A percentile compares a stretch with the other conserved stretches of the same genome.
Conservation (phyloP, 2,888 invertebrate genomes). For the Hydrotaea diabolus region DNA sequence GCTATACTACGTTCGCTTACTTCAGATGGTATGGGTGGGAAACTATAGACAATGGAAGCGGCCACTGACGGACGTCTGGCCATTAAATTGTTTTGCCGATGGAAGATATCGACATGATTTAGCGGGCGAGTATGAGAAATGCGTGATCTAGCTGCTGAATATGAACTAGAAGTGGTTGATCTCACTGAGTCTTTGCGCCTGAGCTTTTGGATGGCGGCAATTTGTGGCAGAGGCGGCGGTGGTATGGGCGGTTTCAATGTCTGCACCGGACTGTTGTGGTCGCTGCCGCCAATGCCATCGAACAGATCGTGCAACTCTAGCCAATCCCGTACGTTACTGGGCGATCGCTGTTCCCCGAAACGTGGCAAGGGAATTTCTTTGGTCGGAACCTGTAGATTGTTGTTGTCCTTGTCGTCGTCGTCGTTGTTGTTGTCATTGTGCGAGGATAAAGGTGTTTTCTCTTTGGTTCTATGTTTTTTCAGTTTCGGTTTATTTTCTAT, state of each 20-base stretch:
- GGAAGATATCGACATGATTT: conserved; percentile 75
- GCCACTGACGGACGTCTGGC: conserved; percentile 77
- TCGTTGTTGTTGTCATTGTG: conserved; percentile 50
- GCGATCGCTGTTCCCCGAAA: conserved; percentile 79
- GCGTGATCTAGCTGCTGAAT: conserved; percentile 71
- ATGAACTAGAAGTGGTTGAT: conserved; percentile 73
- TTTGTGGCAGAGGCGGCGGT: conserved; percentile 50
- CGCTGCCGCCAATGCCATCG: conserved; percentile 66
- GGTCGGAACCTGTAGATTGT: conserved; percentile 5
- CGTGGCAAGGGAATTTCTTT: conserved; percentile 73
- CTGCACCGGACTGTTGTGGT: conserved; percentile 17
- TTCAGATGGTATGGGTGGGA: conserved; percentile 75
- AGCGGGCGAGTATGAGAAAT: conserved; percentile 69
- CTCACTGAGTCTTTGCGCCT: conserved; percentile 72
- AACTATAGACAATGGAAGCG: conserved; percentile 77
- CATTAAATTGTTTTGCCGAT: conserved; percentile 76
- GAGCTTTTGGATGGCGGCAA: conserved; percentile 60
- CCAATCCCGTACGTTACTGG: conserved; percentile 80
- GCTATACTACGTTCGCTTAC: conserved; percentile 55
- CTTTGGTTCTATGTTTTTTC: conserved; percentile 66
- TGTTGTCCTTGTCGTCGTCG: neutral
- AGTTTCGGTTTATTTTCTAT: conserved; percentile 59
- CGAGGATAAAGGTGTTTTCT: conserved; percentile 57
- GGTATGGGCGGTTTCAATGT: conserved; percentile 31
- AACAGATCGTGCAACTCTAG: conserved; percentile 78